Evolutionary conservation across 1,140 invertebrate species (phyloP), one percentile per base, ranked within the genome.

Genomic region (Vanessa atalanta): DNA sequence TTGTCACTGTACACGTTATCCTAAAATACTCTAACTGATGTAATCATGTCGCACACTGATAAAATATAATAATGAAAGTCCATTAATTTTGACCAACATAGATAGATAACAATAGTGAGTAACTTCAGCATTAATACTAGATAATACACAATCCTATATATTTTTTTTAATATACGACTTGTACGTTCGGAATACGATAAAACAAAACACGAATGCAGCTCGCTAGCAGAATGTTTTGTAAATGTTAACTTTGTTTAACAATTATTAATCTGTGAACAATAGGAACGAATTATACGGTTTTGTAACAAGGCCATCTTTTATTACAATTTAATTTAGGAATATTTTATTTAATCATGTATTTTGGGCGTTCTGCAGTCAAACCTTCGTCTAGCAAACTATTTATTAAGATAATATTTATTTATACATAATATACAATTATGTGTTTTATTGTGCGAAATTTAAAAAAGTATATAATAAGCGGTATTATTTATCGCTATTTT

Each of bases 221-320:
- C 48, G 48, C 48, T 51, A 51, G 65, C 51, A 65, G 74, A 75
- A 76, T 82, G 79, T 79, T 73, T 72, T 61, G 70, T n/a, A 75
- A 78, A 78, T 72, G 69, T 72, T 72, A 75, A 72, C 73, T 73
- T 51, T 73, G 31, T 73, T 43, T 66, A 55, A 48, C 51, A 51
- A 37, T 51, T 61, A n/a, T 31, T 20, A 60, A 26, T 50, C 47
- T 57, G 47, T 31, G 57, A 73, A 73, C 72, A 73, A 73, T 68
- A 63, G 50, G 16, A 47, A 37, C 26, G 55, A 68, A 73, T 51
- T 47, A 67, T 53, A 50, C 14, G 50, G 14, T 57, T 61, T 70
- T 50, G 57, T 15, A n/a, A 47, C 26, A 48, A 65, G 63, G 63
- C n/a, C 63, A 7, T 20, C 43, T 47, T 65, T 57, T 65, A 65